phyloP scores from a whole-genome alignment of 2,797 vertebrate genomes.

The Clarias laeviceps region DNA sequence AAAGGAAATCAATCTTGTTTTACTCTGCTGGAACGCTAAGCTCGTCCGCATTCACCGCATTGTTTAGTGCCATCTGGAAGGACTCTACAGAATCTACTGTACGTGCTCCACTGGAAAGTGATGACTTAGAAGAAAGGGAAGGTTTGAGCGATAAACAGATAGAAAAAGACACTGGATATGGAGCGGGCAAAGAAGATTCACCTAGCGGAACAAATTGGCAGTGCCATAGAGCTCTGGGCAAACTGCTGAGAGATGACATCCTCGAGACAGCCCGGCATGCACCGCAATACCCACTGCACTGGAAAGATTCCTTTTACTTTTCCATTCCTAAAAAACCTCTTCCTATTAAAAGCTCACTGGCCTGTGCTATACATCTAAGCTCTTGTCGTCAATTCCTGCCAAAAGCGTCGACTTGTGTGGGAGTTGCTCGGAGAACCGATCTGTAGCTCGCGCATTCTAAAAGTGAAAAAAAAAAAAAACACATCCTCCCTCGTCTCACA shows the following conservation, averaged over 20 bases:
- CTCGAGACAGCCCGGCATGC: conserved; percentile 3
- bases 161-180: not conserved
- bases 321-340: not conserved
- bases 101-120: conserved; percentile 43
- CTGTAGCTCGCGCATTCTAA: conserved; percentile 38
- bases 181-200: conserved; percentile 58
- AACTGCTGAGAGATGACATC: conserved; percentile 61
- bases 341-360: conserved; percentile 10
- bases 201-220: conserved; percentile 73
- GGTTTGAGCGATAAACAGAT: conserved; percentile 3
- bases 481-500: not conserved
- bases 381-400: conserved; percentile 42
- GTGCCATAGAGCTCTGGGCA: conserved; percentile 65
- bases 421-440: conserved; percentile 46
- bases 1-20: conserved; percentile 82
- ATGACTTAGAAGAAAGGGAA: conserved; percentile 30
- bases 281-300: not conserved
- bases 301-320: conserved; percentile 6
- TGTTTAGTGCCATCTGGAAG: conserved; percentile 76
- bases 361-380: conserved; percentile 34
- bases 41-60: conserved; percentile 51
- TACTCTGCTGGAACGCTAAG: conserved; percentile 46
- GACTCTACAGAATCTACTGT: conserved; percentile 65
- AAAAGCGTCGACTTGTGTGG: conserved; percentile 46
- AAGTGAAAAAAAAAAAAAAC: conserved; percentile 15